phyloP scores from a whole-genome alignment of 2,797 vertebrate genomes.

The Ctenopoma kingsleyae region DNA sequence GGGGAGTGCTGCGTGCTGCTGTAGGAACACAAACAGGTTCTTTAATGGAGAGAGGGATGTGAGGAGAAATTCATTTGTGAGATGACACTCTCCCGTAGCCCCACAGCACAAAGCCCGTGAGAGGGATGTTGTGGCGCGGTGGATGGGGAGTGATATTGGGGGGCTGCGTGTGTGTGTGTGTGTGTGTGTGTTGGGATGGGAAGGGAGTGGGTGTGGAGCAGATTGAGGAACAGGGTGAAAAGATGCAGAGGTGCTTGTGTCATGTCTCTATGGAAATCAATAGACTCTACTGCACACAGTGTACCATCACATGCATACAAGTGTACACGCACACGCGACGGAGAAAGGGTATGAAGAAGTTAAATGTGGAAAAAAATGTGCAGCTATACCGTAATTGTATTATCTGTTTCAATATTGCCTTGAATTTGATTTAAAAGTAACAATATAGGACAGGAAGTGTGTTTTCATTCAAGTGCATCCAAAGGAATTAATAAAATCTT shows the following conservation, averaged over 20 bases:
- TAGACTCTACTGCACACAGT: slow-evolving; percentile 54
- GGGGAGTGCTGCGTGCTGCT: slow-evolving; percentile 59
- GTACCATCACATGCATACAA: slow-evolving; percentile 37
- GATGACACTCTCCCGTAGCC: slow-evolving; percentile 75
- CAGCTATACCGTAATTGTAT: slow-evolving; percentile 21
- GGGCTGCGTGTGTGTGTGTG: slow-evolving; percentile 4
- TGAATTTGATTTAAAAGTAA: slow-evolving; percentile 48
- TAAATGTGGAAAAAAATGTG: slow-evolving; percentile 16
- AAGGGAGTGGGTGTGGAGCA: neutral
- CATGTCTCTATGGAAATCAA: slow-evolving; percentile 78
- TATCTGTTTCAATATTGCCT: slow-evolving; percentile 23
- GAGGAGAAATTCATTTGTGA: slow-evolving; percentile 83
- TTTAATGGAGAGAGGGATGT: slow-evolving; percentile 78
- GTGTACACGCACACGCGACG: slow-evolving; percentile 6
- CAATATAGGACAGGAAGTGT: neutral
- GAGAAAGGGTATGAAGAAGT: slow-evolving; percentile 10
- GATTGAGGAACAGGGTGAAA: slow-evolving; percentile 50
- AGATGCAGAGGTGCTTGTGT: slow-evolving; percentile 65
- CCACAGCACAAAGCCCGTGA: slow-evolving; percentile 67
- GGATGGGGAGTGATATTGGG: slow-evolving; percentile 6
- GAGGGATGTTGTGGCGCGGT: slow-evolving; percentile 64
- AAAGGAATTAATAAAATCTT: slow-evolving; percentile 17
- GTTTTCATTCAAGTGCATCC: slow-evolving; percentile 10
- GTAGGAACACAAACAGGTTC: slow-evolving; percentile 67
- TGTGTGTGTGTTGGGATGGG: slow-evolving; percentile 1